Base-by-base conservation (phyloP, 2,113 vertebrate species). In the Camelus bactrianus region DNA sequence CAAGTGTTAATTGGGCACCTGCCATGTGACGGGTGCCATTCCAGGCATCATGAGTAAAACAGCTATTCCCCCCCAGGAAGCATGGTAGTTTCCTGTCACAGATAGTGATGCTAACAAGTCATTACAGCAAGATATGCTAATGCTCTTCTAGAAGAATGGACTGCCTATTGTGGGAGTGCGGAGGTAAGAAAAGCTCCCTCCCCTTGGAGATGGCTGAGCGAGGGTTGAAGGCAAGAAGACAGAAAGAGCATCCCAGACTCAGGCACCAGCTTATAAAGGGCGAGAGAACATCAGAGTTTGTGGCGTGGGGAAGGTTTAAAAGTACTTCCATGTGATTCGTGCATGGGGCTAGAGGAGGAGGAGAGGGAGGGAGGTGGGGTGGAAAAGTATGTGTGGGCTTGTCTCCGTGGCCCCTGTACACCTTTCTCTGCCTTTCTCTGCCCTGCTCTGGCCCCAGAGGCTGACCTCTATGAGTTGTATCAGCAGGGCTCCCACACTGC, bases 291-390 rank as follows among this genome's bases (percentile, higher is more conserved):
- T 17, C 30, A 2, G 32, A 8, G 16, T 72, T 52, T 22, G 20
- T 24, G 19, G n/a, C 70, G 10, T 8, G 5, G 46, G 86, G 50
- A 19, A 75, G 35, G 17, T 32, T 20, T 56, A 64, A 5, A 24
- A 35, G 28, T 3, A 3, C 69, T 26, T n/a, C 10, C 1, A 4
- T 11, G 19, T 52, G 46, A 72, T 19, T 19, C 26, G 22, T 14
- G 52, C 15, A 1, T 28, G 5, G 58, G n/a, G 17, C 54, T 46
- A 32, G 86, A 62, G 19, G 26, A 54, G 11, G 48, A 56, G 4
- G 54, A 48, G 2, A 28, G n/a, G 5, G 22, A 24, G 32, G n/a
- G 0, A 67, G 1, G 16, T 6, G 15, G 0, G 2, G 32, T 35
- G 42, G 42, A 38, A 26, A 62, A 56, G 42, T 7, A 5, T 30